Conservation (phyloP, 2,888 invertebrate genomes). For the Lepidochitona cinerea region DNA sequence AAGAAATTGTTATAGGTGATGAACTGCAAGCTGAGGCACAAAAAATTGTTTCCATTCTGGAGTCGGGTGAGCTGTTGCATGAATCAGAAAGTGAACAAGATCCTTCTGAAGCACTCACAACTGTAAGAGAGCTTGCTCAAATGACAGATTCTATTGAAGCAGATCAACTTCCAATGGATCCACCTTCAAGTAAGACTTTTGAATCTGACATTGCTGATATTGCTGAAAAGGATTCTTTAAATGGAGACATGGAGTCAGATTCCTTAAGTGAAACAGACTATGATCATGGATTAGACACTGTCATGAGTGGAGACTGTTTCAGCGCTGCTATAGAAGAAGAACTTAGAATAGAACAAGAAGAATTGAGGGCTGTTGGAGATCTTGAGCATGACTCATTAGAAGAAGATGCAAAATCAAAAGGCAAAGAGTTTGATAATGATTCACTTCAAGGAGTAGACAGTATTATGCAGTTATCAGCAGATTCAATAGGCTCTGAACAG, state of each 20-base stretch:
- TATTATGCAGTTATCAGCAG: slow-evolving; percentile 58
- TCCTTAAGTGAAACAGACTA: slow-evolving; percentile 53
- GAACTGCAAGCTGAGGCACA: slow-evolving; percentile 68
- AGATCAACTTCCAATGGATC: not conserved
- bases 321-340: slow-evolving; percentile 14
- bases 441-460: slow-evolving; percentile 50
- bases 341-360: not conserved
- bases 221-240: slow-evolving; percentile 53
- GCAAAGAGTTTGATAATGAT: slow-evolving; percentile 52
- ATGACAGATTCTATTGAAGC: slow-evolving; percentile 9
- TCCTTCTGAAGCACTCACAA: slow-evolving; percentile 25
- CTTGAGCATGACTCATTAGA: slow-evolving; percentile 59
- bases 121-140: not conserved
- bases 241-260: slow-evolving; percentile 54
- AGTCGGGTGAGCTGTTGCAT: slow-evolving; percentile 60
- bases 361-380: slow-evolving; percentile 14
- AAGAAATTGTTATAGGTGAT: slow-evolving; percentile 57
- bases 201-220: not conserved
- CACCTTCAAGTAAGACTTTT: not conserved
- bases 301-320: not conserved
- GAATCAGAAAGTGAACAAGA: slow-evolving; percentile 22
- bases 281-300: not conserved
- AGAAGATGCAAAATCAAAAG: slow-evolving; percentile 39
- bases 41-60: slow-evolving; percentile 67
- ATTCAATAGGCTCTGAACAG: slow-evolving; percentile 45